Percentiles rank a stretch among this genome's conserved stretches.
Evolutionary conservation across 2,888 invertebrate species (phyloP).

Genomic region (Scaptomyza tumidula): DNA sequence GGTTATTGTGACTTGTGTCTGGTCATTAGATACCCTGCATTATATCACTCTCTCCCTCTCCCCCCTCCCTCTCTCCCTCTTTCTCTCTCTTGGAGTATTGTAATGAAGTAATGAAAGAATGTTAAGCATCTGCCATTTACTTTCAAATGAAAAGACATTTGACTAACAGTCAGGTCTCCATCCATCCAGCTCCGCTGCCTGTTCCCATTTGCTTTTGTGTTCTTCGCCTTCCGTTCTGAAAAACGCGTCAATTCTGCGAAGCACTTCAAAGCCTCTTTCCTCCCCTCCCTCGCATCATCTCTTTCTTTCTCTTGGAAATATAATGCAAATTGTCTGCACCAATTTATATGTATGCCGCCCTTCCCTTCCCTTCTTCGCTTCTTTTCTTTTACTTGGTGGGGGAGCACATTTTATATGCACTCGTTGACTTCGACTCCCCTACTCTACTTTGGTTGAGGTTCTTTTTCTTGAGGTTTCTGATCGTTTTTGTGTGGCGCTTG

Average conservation of each 20-base stretch:
- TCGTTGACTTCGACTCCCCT: slow-evolving; percentile 7
- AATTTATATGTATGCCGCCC: slow-evolving; percentile 19
- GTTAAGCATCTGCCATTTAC: slow-evolving; percentile 29
- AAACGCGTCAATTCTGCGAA: slow-evolving; percentile 41
- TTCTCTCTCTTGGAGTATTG: background rate
- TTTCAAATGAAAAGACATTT: slow-evolving; percentile 44
- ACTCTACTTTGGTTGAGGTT: background rate
- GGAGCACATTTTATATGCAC: slow-evolving; percentile 2
- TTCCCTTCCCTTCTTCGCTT: background rate
- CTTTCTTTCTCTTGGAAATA: slow-evolving; percentile 11
- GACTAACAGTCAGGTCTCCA: background rate
- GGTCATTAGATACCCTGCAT: slow-evolving; percentile 1
- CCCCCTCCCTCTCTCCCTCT: background rate
- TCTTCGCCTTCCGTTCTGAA: slow-evolving; percentile 23
- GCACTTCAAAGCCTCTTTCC: slow-evolving; percentile 40
- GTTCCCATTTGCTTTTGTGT: background rate
- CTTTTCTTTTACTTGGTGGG: slow-evolving; percentile 9
- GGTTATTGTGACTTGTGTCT: slow-evolving; percentile 22
- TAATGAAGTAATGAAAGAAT: slow-evolving; percentile 38
- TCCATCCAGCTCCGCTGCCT: background rate
- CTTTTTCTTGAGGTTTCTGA: too few relatives aligned
- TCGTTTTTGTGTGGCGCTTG: slow-evolving; percentile 45
- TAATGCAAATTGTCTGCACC: slow-evolving; percentile 62
- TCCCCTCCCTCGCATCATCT: background rate
- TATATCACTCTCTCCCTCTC: background rate